Evolutionary conservation across 1,140 invertebrate genomes (phyloP).

Genomic region (Macrotrachela quadricornifera): DNA sequence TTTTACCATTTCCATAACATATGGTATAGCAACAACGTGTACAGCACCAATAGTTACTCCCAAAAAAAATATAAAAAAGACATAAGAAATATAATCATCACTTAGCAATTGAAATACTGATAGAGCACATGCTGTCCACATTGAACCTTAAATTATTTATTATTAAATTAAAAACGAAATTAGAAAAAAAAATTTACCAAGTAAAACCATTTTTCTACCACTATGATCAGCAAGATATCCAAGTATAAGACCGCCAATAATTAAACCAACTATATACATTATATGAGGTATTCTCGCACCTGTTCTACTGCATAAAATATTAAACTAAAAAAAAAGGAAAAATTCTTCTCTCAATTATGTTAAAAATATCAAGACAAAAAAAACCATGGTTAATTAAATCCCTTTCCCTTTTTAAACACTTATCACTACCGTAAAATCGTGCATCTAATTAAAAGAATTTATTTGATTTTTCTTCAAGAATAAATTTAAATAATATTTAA

Average conservation of each 20-base stretch:
- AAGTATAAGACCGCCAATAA: neutral
- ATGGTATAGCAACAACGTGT: no score
- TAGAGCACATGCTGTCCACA: neutral
- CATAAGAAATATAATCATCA: slow-evolving; percentile 6
- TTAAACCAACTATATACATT: neutral
- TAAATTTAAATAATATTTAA: no score
- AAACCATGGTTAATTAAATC: neutral
- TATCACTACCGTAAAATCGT: neutral
- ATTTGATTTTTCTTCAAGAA: neutral
- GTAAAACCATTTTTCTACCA: slow-evolving; percentile 7
- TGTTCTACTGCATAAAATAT: neutral
- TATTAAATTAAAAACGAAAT: no score
- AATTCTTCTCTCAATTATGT: neutral
- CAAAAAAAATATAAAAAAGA: slow-evolving; percentile 6
- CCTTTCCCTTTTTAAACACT: neutral
- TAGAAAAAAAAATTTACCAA: no score
- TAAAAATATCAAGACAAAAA: neutral
- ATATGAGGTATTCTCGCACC: neutral
- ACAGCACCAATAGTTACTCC: neutral
- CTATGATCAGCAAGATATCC: slow-evolving; percentile 1
- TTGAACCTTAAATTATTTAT: neutral
- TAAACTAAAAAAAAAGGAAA: neutral
- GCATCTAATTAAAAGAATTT: neutral
- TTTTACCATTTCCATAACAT: neutral
- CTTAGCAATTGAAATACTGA: slow-evolving; percentile 8